phyloP scores from a whole-genome alignment of 2,113 vertebrate species.

The Caranx melampygus region DNA sequence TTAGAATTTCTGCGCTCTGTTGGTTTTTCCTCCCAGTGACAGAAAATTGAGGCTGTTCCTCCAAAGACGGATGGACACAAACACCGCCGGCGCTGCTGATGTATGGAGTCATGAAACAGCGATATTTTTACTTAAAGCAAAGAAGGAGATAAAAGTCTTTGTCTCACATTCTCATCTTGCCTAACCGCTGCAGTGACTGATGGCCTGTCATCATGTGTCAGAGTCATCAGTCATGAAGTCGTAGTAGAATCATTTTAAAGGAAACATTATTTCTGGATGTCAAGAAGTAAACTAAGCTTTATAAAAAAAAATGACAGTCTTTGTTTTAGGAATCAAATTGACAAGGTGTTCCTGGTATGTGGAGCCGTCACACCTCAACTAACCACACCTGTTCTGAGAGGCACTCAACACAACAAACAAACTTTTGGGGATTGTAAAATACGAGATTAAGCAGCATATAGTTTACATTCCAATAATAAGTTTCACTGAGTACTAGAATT shows the following conservation, averaged over 20 bases:
- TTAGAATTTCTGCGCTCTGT: background rate
- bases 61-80: background rate
- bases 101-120: background rate
- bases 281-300: no score
- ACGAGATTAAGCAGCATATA: no score
- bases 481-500: no score
- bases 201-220: background rate
- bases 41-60: background rate
- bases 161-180: background rate
- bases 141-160: background rate
- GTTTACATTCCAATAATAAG: no score
- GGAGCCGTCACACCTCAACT: no score
- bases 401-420: no score
- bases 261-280: no score
- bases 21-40: conserved; percentile 19
- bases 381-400: no score
- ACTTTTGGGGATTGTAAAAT: no score
- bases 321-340: no score
- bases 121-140: background rate
- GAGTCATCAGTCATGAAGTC: background rate
- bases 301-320: no score
- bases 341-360: no score
- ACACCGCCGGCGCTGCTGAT: background rate
- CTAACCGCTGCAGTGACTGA: background rate
- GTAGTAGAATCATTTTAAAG: background rate